Conservation (phyloP, 2,888 invertebrate genomes). For the Tetranychus piercei region DNA sequence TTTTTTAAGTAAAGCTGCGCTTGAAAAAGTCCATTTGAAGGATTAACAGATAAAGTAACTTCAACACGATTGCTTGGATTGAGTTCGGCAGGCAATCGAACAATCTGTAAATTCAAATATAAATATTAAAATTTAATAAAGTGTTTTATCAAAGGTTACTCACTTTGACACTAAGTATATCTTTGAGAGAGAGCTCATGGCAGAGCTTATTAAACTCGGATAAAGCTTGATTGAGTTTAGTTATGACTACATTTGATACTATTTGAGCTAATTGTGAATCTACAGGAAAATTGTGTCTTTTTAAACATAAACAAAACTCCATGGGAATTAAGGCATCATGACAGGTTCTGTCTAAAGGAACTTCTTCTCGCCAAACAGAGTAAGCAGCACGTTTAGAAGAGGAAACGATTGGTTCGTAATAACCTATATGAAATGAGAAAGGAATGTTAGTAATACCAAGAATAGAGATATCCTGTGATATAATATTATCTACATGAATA, state of each 20-base stretch:
- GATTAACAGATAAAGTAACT: neutral
- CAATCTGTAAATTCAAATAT: neutral
- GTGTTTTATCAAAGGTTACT: neutral
- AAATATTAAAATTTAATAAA: neutral
- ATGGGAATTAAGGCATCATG: slow-evolving; percentile 53
- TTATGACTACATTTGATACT: neutral
- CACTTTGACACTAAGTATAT: neutral
- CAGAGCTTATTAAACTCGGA: neutral
- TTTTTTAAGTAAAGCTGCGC: neutral
- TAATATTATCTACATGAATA: neutral
- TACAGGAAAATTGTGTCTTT: neutral
- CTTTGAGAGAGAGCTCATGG: neutral
- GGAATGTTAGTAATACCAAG: too few species aligned
- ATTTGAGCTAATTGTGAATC: neutral
- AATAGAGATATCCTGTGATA: too few species aligned
- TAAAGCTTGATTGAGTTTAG: neutral
- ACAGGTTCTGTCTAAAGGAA: slow-evolving; percentile 55
- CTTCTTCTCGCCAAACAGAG: neutral
- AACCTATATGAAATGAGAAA: neutral
- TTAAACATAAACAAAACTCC: slow-evolving; percentile 65
- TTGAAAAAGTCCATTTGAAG: neutral
- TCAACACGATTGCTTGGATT: neutral
- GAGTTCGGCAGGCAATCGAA: neutral
- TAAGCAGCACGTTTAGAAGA: neutral
- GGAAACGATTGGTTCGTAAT: neutral